Base-by-base conservation (phyloP, 2,113 vertebrate species). In the Pavo muticus region DNA sequence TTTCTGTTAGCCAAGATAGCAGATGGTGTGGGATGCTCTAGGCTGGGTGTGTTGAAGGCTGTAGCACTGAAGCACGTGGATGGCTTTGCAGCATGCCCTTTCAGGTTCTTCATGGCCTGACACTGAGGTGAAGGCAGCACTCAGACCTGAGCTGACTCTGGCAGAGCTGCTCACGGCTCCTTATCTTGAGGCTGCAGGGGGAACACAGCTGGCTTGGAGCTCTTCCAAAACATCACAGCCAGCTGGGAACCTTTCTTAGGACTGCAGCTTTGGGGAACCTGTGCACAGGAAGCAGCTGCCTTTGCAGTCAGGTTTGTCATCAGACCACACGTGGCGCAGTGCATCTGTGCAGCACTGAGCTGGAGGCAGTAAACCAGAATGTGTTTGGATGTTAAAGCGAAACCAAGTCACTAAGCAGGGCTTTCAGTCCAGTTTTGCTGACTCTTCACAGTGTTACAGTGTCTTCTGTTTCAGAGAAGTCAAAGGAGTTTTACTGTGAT, bases 281-380 rank as follows among this genome's bases (percentile, higher is more conserved):
- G n/a, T 9, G 68, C 68, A 65, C 70, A 65, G 81, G 44, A 60
- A 61, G 11, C 44, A 60, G 63, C 70, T 71, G 76, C 25, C 77
- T 68, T 78, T 73, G 72, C 32, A 63, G 54, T 24, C 35, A 21
- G 35, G 27, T 29, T 52, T 37, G n/a, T 37, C 6, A 6, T 52
- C 19, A 11, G 17, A 45, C 17, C 72, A 59, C 2, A 0, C 1
- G 10, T 32, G 35, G 60, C 19, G 70, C 7, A 2, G 48, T 19
- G 17, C 14, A 1, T 63, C 44, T 68, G 70, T 39, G 30, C 27
- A 13, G 45, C 6, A 35, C 52, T 48, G 35, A 39, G 65, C 59
- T 61, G 52, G 52, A 72, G 52, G 32, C 20, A 8, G 21, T 32
- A 23, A 76, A 65, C 25, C 30, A 54, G 69, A 59, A 40, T 6